These are phyloP conservation scores for Antennarius striatus DNA, from an alignment of 2,113 vertebrate genomes.

Conservation along the genomic window DNA sequence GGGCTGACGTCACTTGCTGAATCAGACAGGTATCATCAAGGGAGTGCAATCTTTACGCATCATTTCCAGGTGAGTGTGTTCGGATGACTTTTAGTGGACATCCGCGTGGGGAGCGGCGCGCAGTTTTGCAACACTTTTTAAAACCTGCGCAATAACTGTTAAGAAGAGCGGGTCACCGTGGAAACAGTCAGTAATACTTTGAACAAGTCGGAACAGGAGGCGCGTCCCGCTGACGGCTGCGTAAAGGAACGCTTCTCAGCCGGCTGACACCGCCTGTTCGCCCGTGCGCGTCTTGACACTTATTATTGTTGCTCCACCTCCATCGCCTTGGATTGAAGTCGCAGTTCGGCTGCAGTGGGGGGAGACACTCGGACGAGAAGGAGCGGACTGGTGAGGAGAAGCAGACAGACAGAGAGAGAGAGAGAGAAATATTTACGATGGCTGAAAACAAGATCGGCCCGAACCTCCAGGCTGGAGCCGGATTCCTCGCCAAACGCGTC, in stretches of 20 bases:
- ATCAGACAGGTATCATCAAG: no score
- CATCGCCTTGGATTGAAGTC: conserved; percentile 13
- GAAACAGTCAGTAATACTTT: neutral
- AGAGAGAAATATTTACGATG: conserved; percentile 75
- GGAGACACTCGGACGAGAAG: conserved; percentile 7
- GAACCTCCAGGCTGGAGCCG: conserved; percentile 83
- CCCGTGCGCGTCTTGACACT: neutral
- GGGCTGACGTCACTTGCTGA: conserved; percentile 5
- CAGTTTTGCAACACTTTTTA: conserved; percentile 1
- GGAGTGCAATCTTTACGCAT: conserved; percentile 28
- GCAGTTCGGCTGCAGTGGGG: accelerated
- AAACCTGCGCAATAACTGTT: no score
- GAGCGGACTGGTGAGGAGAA: conserved; percentile 14
- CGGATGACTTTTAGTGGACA: neutral
- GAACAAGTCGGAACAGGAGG: conserved; percentile 40
- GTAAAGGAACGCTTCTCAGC: no score
- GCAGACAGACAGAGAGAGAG: neutral
- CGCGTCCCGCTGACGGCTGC: no score
- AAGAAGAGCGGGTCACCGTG: neutral
- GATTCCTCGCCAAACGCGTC: conserved; percentile 89
- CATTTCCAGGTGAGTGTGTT: conserved; percentile 52
- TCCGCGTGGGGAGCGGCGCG: no score
- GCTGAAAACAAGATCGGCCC: conserved; percentile 84
- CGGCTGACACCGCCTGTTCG: no score
- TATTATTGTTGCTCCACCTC: conserved; percentile 59